A percentile compares a stretch with the other conserved stretches of the same genome.
Evolutionary conservation across 2,797 vertebrate species (phyloP).

Genomic region (Microchirus variegatus): DNA sequence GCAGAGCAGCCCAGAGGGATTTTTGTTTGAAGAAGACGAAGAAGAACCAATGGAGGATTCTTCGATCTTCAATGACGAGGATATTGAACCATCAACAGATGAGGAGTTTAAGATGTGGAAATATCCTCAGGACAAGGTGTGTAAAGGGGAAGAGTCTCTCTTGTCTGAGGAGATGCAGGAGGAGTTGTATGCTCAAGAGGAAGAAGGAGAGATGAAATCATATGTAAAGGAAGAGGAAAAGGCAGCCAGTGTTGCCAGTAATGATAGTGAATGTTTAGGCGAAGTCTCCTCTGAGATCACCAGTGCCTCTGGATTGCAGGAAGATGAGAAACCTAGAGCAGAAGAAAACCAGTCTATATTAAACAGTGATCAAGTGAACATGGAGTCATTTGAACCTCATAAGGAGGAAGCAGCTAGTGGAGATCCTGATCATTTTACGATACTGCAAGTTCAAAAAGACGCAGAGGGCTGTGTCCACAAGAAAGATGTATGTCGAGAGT

Average conservation of each 20-base stretch:
- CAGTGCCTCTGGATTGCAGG: constrained; percentile 3
- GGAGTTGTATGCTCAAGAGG: background rate
- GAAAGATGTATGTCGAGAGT: background rate
- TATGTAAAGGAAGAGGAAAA: background rate
- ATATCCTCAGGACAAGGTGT: constrained; percentile 44
- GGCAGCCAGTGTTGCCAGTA: background rate
- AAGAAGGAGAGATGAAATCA: background rate
- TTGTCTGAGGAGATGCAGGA: constrained; percentile 1
- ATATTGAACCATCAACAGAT: constrained; percentile 62
- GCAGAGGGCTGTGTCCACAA: background rate
- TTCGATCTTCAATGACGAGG: constrained; percentile 33
- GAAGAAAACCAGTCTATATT: background rate
- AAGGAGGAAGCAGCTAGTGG: background rate
- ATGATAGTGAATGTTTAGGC: background rate
- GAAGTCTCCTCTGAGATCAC: constrained; percentile 10
- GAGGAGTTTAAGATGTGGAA: constrained; percentile 61
- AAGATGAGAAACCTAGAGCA: constrained; percentile 1
- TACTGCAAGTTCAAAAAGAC: background rate
- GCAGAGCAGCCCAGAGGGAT: background rate
- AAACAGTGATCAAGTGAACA: background rate
- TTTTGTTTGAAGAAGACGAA: constrained; percentile 32
- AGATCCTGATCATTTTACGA: background rate
- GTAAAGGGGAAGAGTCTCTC: background rate
- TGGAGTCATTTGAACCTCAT: background rate
- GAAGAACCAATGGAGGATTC: constrained; percentile 18